Evolutionary conservation across 1,140 invertebrate species (phyloP), one percentile per base, ranked within the genome.

Genomic region (Drosophila virilis): DNA sequence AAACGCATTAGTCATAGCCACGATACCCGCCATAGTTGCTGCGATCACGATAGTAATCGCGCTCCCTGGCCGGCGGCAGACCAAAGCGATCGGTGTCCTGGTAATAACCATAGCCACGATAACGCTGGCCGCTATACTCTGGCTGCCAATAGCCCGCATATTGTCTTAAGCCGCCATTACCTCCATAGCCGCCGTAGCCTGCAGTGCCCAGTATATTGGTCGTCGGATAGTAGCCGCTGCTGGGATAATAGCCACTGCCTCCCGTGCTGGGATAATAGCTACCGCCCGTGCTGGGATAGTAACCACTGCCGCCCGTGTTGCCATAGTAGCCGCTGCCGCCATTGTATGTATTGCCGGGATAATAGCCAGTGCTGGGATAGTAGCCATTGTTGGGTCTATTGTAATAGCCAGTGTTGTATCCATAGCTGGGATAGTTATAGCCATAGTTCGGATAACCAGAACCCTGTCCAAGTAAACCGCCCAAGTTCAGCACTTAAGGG

Each of bases 71-170:
- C 1, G 33, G n/a, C 0, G 90, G 90, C 68, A 92, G 80, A 1
- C 92, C 92, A 48, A 77, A 92, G 22, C 88, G 82, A 77, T 92
- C 79, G 10, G 91, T 92, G 10, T 86, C 62, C 28, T 66, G 38
- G 43, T 90, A 92, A 57, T 92, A 92, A 42, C 91, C 91, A 67
- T 83, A 92, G 28, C 91, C 91, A 2, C 91, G 77, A 81, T 93
- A 91, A 9, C 90, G 70, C 42, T 91, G 88, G 0, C 92, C 92
- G 32, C 60, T 74, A 54, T 92, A 92, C 37, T 84, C 77, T 12
- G 89, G 89, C 79, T 91, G 86, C 80, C 86, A 92, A 75, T 93
- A 93, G 9, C 92, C 92, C 37, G 80, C 91, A 71, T 93, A 93
- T 45, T 92, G 91, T 40, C 70, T 73, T 8, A 93, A 78, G 42